A percentile compares a stretch with the other conserved stretches of the same genome.
Evolutionary conservation across 2,888 invertebrate species (phyloP).

Genomic region (Callyntrura sp.): DNA sequence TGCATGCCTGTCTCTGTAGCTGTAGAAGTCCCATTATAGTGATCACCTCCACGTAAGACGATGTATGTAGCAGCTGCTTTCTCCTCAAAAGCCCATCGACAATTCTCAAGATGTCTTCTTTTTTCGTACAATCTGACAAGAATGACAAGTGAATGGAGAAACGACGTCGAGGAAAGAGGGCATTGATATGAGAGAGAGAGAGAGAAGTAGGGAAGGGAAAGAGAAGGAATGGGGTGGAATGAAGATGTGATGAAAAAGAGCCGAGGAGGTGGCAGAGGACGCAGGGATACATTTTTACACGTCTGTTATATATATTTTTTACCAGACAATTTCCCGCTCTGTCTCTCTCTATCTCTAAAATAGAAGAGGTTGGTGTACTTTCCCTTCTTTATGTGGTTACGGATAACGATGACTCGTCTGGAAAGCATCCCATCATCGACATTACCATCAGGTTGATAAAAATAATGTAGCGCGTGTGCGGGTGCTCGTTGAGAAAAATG

Average conservation of each 20-base stretch:
- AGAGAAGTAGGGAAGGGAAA: constrained; percentile 10
- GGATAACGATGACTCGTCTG: constrained; percentile 20
- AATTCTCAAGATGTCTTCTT: constrained; percentile 44
- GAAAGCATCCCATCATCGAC: background rate
- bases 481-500: no score
- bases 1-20: no score
- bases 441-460: no score
- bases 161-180: no score
- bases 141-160: constrained; percentile 75
- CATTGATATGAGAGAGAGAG: constrained; percentile 39
- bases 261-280: background rate
- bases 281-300: constrained; percentile 22
- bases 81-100: constrained; percentile 29
- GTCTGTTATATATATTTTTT: background rate
- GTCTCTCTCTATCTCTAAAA: no score
- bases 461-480: no score
- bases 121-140: constrained; percentile 62
- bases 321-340: no score
- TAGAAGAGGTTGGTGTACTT: no score
- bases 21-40: no score
- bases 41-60: background rate
- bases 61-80: background rate
- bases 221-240: constrained; percentile 20
- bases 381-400: background rate
- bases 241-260: constrained; percentile 50